Percentiles rank a stretch among this genome's conserved stretches.
phyloP scores from a whole-genome alignment of 2,113 vertebrate species.

The Poeciliopsis retropinna region DNA sequence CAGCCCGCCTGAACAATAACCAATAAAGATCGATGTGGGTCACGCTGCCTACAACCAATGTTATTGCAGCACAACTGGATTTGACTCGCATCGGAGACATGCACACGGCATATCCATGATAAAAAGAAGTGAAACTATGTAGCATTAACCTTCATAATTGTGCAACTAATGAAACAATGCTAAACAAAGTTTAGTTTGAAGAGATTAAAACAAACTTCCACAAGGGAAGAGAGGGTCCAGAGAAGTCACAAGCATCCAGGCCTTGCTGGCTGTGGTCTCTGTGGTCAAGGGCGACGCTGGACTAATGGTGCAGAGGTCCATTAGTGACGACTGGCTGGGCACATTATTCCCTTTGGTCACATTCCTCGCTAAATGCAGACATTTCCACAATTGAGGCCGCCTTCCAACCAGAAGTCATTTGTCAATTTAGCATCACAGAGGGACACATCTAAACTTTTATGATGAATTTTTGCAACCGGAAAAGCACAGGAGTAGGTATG shows the following conservation, averaged over 20 bases:
- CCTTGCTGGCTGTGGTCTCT: constrained; percentile 55
- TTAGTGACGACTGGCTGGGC: constrained; percentile 76
- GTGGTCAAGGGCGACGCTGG: constrained; percentile 70
- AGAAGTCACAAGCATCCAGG: constrained; percentile 27
- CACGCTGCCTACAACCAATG: constrained; percentile 39
- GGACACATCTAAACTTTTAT: constrained; percentile 45
- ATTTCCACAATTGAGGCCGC: constrained; percentile 63
- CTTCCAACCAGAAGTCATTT: constrained; percentile 64
- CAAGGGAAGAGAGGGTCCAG: constrained; percentile 4
- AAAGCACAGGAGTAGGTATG: neutral
- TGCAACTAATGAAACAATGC: constrained; percentile 25
- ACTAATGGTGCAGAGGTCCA: constrained; percentile 72
- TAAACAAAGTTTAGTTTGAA: constrained; percentile 24
- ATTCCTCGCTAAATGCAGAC: constrained; percentile 77
- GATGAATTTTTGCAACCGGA: constrained; percentile 16
- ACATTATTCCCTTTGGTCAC: constrained; percentile 76
- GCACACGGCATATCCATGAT: constrained; percentile 8
- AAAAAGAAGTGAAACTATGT: constrained; percentile 22
- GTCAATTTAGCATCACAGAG: constrained; percentile 48
- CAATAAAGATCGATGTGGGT: constrained; percentile 49
- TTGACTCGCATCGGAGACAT: constrained; percentile 12
- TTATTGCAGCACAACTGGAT: constrained; percentile 46
- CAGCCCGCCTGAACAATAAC: constrained; percentile 44
- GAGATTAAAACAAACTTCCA: constrained; percentile 40
- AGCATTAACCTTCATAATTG: constrained; percentile 2